phyloP scores from a whole-genome alignment of 2,888 invertebrate species.

The Cheilosia urbana region DNA sequence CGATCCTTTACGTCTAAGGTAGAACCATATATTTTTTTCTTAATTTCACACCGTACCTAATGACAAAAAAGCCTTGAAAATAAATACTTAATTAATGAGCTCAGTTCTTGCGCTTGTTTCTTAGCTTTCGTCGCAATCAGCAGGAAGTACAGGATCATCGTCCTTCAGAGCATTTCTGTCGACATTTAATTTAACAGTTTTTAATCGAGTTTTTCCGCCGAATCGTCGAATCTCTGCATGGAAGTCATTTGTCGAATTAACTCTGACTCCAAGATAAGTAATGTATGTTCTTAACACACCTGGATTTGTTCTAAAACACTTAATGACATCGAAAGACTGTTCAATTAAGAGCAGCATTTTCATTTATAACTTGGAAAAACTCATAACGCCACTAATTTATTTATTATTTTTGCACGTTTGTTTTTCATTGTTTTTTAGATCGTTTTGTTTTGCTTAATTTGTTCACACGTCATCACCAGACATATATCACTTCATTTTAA shows the following conservation, averaged over 20 bases:
- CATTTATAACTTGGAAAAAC: neutral
- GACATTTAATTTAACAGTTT: constrained; percentile 48
- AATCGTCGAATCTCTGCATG: constrained; percentile 50
- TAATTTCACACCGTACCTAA: neutral
- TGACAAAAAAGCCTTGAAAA: neutral
- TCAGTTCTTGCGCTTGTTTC: neutral
- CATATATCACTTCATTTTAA: constrained; percentile 43
- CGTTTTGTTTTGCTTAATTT: constrained; percentile 44
- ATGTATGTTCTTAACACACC: constrained; percentile 4
- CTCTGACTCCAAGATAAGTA: constrained; percentile 42
- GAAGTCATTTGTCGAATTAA: constrained; percentile 59
- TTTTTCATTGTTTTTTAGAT: constrained; percentile 17
- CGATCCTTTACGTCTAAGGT: too few relatives aligned
- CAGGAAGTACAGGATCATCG: constrained; percentile 33
- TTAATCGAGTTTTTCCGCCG: constrained; percentile 48
- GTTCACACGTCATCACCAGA: constrained; percentile 46
- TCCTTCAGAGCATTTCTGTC: constrained; percentile 53
- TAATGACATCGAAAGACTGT: neutral
- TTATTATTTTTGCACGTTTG: constrained; percentile 50
- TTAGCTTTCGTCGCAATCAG: constrained; percentile 38
- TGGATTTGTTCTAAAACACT: neutral
- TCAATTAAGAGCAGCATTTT: too few relatives aligned
- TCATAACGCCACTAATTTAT: constrained; percentile 27
- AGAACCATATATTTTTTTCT: neutral
- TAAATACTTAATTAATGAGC: neutral